These are phyloP conservation scores for Platycheirus rosarum DNA, from an alignment of 2,888 invertebrate genomes.

Conservation along the genomic window DNA sequence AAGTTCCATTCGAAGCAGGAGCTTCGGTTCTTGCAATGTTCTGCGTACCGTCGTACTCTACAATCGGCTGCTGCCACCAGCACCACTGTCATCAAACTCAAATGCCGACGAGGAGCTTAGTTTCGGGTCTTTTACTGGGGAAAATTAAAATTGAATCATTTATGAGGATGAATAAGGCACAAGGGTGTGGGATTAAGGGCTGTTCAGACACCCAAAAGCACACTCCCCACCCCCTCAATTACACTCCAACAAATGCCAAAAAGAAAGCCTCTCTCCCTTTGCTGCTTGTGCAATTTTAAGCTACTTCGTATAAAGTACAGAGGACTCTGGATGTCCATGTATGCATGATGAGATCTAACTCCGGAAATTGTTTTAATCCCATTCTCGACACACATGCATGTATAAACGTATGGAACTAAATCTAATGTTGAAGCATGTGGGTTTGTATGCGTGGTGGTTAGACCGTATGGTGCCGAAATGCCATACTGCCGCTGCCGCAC, in stretches of 20 bases:
- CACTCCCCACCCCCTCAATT: not conserved
- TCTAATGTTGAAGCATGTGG: conserved; percentile 25
- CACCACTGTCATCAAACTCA: not conserved
- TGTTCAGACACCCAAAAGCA: conserved; percentile 27
- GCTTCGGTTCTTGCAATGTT: conserved; percentile 51
- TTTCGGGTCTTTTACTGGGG: conserved; percentile 62
- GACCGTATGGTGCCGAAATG: conserved; percentile 41
- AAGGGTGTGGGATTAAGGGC: conserved; percentile 58
- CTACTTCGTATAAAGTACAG: not conserved
- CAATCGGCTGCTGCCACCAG: not conserved
- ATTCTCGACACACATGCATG: not conserved
- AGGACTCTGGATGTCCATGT: conserved; percentile 14
- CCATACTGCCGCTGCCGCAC: conserved; percentile 4
- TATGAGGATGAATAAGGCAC: conserved; percentile 68
- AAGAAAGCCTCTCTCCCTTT: not conserved
- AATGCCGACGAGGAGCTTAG: conserved; percentile 52
- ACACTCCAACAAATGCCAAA: not conserved
- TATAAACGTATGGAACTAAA: conserved; percentile 18
- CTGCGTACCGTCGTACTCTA: conserved; percentile 37
- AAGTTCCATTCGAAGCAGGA: not conserved
- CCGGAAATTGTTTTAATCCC: conserved; percentile 68
- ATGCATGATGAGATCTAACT: conserved; percentile 66
- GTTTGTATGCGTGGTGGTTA: conserved; percentile 33
- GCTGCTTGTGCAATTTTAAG: conserved; percentile 4
- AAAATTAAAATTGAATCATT: conserved; percentile 74